Evolutionary conservation across 2,888 invertebrate genomes (phyloP).

Genomic region (Epiblema foenella): DNA sequence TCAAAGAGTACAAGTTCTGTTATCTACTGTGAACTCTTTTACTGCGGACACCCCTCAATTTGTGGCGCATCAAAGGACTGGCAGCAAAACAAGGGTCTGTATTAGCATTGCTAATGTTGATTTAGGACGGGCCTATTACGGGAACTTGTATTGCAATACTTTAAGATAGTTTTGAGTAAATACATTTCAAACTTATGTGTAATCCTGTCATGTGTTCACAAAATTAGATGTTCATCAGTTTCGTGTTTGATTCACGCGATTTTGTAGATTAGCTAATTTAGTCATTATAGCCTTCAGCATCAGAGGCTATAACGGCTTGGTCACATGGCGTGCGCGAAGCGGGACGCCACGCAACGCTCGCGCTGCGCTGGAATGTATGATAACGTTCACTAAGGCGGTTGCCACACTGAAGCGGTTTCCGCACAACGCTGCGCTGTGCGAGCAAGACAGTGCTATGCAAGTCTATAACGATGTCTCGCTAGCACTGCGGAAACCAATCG

Average conservation of each 20-base stretch:
- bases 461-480: too few species aligned
- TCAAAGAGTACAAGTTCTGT: neutral
- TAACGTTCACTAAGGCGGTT: too few species aligned
- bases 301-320: too few species aligned
- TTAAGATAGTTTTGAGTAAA: slow-evolving; percentile 21
- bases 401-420: too few species aligned
- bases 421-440: too few species aligned
- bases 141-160: slow-evolving; percentile 32
- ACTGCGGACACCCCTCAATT: slow-evolving; percentile 31
- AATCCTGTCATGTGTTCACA: neutral
- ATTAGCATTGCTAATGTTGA: slow-evolving; percentile 56
- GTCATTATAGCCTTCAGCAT: too few species aligned
- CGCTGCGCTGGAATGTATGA: too few species aligned
- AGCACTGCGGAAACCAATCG: too few species aligned
- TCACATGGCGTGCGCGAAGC: too few species aligned
- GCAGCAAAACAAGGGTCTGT: slow-evolving; percentile 46
- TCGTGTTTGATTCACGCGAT: neutral
- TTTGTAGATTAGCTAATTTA: neutral
- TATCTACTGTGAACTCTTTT: slow-evolving; percentile 50
- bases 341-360: too few species aligned
- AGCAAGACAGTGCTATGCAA: too few species aligned
- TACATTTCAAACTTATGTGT: neutral
- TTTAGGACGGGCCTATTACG: slow-evolving; percentile 45
- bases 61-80: slow-evolving; percentile 45
- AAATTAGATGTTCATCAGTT: neutral